These are phyloP conservation scores for Aegotheles bennettii DNA, from an alignment of 2,113 vertebrate genomes.

Conservation along the genomic window DNA sequence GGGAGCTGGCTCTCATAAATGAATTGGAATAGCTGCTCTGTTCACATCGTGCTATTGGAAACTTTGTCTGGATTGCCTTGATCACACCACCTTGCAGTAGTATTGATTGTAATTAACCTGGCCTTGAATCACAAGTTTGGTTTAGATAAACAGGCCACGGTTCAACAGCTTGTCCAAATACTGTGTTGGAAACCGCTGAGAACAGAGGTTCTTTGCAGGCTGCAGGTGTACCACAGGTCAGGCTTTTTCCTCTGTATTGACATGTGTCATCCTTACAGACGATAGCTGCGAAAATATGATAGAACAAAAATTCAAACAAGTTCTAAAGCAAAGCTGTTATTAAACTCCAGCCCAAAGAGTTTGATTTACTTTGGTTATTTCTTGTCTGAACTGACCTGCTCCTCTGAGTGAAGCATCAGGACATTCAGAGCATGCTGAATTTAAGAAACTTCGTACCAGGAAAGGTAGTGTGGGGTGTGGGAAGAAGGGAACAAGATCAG, in stretches of 20 bases:
- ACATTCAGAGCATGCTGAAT: background rate
- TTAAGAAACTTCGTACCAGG: background rate
- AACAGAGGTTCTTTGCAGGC: background rate
- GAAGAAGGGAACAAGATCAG: background rate
- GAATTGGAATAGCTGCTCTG: background rate
- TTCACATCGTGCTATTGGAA: background rate
- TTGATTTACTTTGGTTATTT: background rate
- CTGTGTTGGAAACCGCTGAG: background rate
- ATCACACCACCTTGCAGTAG: background rate
- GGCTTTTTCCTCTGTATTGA: background rate
- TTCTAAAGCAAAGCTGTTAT: background rate
- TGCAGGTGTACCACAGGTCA: background rate
- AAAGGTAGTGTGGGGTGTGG: background rate
- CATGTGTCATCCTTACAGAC: background rate
- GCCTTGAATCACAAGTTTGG: background rate
- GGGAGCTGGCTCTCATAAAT: background rate
- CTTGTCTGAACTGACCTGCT: background rate
- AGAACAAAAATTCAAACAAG: background rate
- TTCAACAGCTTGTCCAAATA: background rate
- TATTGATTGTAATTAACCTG: background rate
- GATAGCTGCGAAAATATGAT: background rate
- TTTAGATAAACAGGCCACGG: background rate
- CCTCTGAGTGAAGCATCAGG: background rate
- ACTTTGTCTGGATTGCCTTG: background rate
- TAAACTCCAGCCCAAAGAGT: background rate